phyloP scores from a whole-genome alignment of 1,140 invertebrate species.

The Achatina immaculata region DNA sequence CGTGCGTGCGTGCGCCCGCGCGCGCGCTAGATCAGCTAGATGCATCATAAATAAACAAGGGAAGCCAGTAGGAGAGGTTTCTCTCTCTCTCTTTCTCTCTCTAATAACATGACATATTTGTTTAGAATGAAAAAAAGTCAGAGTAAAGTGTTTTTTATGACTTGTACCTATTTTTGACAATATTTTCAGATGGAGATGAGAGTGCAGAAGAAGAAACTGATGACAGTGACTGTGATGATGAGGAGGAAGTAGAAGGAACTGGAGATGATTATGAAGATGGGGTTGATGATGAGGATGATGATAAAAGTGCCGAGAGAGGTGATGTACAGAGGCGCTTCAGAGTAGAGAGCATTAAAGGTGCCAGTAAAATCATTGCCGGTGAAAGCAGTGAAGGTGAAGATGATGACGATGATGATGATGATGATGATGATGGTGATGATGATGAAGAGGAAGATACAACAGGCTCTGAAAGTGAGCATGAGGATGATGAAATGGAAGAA shows the following conservation, averaged over 20 bases:
- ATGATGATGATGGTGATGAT: neutral
- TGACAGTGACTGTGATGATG: neutral
- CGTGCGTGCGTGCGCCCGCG: no score
- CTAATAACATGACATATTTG: no score
- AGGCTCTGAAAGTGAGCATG: conserved; percentile 4
- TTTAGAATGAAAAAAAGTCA: no score
- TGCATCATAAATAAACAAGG: no score
- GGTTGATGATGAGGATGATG: neutral
- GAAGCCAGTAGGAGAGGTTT: no score
- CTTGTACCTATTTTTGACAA: no score
- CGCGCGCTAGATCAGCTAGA: no score
- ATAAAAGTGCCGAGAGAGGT: neutral
- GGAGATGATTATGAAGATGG: neutral
- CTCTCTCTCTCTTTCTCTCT: no score
- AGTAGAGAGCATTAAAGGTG: neutral
- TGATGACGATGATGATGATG: neutral
- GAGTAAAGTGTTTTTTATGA: no score
- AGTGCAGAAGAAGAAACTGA: neutral
- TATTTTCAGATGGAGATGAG: neutral
- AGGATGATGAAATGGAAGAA: conserved; percentile 9
- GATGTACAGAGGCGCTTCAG: neutral
- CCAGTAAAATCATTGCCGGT: no score
- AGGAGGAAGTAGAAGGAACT: neutral
- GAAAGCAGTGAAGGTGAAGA: no score
- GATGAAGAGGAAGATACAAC: neutral